Conservation (phyloP, 2,888 invertebrate genomes). For the Acanthosoma haemorrhoidale region DNA sequence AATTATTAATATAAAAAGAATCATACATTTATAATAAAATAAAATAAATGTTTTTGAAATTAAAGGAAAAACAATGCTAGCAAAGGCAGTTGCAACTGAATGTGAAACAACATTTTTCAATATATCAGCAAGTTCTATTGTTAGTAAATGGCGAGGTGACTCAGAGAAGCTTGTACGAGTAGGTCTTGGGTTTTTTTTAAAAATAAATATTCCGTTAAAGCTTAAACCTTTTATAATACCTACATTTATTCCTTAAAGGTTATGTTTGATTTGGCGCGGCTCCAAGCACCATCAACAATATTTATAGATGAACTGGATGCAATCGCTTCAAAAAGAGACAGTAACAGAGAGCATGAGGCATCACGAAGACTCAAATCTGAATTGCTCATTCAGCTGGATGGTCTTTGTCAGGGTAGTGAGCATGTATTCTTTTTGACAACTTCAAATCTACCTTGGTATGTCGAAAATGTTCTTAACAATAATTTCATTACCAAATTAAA, state of each 20-base stretch:
- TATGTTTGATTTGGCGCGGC: slow-evolving; percentile 78
- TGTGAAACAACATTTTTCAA: slow-evolving; percentile 80
- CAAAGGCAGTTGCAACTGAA: slow-evolving; percentile 81
- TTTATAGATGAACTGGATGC: slow-evolving; percentile 92
- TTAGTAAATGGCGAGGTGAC: slow-evolving; percentile 96
- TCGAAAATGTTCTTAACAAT: not conserved
- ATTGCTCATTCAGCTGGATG: slow-evolving; percentile 80
- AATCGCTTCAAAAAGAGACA: slow-evolving; percentile 58
- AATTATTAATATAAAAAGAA: too few relatives aligned
- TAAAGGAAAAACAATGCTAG: slow-evolving; percentile 77
- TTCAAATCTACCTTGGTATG: slow-evolving; percentile 85
- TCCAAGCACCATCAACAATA: slow-evolving; percentile 81
- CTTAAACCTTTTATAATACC: too few relatives aligned
- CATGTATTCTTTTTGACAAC: slow-evolving; percentile 74
- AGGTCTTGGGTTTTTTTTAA: slow-evolving; percentile 39
- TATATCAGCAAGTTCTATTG: slow-evolving; percentile 77
- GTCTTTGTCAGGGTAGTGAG: slow-evolving; percentile 58
- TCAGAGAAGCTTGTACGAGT: slow-evolving; percentile 88
- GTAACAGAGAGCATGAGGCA: slow-evolving; percentile 67
- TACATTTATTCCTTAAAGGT: too few relatives aligned
- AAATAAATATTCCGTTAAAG: not conserved
- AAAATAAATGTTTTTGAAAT: too few relatives aligned
- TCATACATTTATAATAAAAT: too few relatives aligned
- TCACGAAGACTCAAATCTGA: slow-evolving; percentile 84
- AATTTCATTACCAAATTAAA: not conserved